phyloP scores from a whole-genome alignment of 2,113 vertebrate genomes.

The Zapus hudsonius region DNA sequence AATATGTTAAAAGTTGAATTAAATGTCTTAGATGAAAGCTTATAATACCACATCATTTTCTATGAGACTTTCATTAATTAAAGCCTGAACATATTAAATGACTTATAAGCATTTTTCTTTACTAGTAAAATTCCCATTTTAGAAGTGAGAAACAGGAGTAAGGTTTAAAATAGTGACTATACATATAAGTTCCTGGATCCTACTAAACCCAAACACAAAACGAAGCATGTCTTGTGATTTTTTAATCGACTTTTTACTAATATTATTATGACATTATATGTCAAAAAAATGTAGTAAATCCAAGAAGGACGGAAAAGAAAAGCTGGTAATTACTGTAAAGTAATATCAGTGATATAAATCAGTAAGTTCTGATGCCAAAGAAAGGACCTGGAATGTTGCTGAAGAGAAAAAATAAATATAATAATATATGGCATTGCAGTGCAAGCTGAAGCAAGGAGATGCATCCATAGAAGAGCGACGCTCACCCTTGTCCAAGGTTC shows the following conservation, averaged over 20 bases:
- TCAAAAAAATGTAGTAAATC: background rate
- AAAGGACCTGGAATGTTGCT: background rate
- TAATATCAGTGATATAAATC: no score
- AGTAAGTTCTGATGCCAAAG: background rate
- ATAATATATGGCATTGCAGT: background rate
- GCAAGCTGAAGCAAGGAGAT: background rate
- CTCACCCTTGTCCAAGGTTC: background rate
- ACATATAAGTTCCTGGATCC: background rate
- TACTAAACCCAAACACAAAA: background rate
- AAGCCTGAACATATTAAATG: constrained; percentile 66
- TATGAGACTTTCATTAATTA: constrained; percentile 67
- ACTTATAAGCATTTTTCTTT: constrained; percentile 60
- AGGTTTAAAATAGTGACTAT: background rate
- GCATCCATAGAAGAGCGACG: background rate
- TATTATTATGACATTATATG: background rate
- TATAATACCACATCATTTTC: constrained; percentile 67
- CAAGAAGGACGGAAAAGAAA: background rate
- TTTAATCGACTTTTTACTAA: constrained; percentile 16
- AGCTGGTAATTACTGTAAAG: background rate
- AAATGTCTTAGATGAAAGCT: constrained; percentile 70
- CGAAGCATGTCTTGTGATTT: constrained; percentile 4
- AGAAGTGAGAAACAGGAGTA: constrained; percentile 14
- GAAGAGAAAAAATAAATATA: background rate
- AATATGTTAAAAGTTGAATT: constrained; percentile 72
- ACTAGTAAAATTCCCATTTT: constrained; percentile 48